phyloP scores from a whole-genome alignment of 2,888 invertebrate genomes.

The Eupithecia exiguata region DNA sequence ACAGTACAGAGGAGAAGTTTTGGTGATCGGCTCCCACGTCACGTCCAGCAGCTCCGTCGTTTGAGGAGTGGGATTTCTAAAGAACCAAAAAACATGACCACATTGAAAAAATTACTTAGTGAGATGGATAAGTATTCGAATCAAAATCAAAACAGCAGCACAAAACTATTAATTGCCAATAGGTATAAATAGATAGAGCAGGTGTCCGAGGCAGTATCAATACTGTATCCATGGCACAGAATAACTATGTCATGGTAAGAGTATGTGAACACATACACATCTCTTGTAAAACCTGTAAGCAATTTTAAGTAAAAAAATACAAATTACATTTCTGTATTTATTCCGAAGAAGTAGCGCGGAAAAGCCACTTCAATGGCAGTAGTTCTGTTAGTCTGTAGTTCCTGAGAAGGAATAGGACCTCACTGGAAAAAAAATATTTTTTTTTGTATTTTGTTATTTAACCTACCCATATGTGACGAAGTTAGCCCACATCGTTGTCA shows the following conservation, averaged over 20 bases:
- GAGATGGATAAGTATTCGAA: background rate
- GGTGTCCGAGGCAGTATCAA: background rate
- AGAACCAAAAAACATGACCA: background rate
- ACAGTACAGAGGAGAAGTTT: slow-evolving; percentile 40
- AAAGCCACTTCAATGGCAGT: too few species aligned
- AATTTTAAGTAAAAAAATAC: background rate
- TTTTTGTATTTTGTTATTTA: too few species aligned
- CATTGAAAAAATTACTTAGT: background rate
- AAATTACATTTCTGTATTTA: too few species aligned
- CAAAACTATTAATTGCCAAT: background rate
- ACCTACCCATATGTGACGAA: slow-evolving; percentile 62
- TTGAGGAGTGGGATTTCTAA: slow-evolving; percentile 39
- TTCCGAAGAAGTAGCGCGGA: too few species aligned
- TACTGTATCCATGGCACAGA: background rate
- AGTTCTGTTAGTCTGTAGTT: too few species aligned
- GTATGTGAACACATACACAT: background rate
- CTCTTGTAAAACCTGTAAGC: background rate
- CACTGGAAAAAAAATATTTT: too few species aligned
- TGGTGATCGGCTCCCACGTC: slow-evolving; percentile 48
- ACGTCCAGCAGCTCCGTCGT: slow-evolving; percentile 51
- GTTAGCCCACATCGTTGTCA: slow-evolving; percentile 62
- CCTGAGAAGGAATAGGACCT: too few species aligned
- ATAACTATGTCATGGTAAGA: background rate
- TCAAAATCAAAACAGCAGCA: background rate
- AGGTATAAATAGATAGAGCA: background rate